Base-by-base conservation (phyloP, 2,797 vertebrate species). In the Semotilus atromaculatus region DNA sequence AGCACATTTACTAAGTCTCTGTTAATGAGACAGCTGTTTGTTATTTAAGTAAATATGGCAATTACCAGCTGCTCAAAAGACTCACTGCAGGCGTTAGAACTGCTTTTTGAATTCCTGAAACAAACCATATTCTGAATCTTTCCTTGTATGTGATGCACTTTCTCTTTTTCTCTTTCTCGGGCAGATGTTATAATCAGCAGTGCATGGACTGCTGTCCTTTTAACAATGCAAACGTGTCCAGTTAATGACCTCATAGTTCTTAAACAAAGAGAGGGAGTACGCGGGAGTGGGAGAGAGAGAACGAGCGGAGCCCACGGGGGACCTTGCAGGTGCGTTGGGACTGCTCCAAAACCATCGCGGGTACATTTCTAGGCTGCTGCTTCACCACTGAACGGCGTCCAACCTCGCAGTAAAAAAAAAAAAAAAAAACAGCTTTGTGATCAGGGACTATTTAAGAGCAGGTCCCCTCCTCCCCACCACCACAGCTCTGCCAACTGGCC, bases 321-420 rank as follows among this genome's bases (percentile, higher is more conserved):
- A 92, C 89, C 91, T 91, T 90, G 86, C 93, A 94, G 93, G 93
- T 94, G 94, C 85, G 91, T 82, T 93, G 91, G 92, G 90, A 86
- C 48, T 13, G 48, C 23, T 92, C 92, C 93, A 93, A 89, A 89
- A 88, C 75, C 82, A 84, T 90, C 82, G 88, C 31, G 85, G 88
- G 88, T 89, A 90, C 88, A 88, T 89, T 90, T 90, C 89, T 91
- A 55, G 82, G 38, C 82, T 53, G 82, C 86, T 89, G 91, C 89
- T 91, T 88, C 88, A 91, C 85, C 82, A 88, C 86, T 89, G 84
- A 88, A 90, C 75, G 84, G 82, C 68, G 81, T 87, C 81, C 88
- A 90, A 89, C 85, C 87, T 86, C 64, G 72, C 80, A 72, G 66
- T 85, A 84, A 87, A 88, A 83, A 51, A 48, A 73, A 83, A 51